A percentile compares a stretch with the other conserved stretches of the same genome.
phyloP scores from a whole-genome alignment of 2,888 invertebrate species.

The Megalurothrips usitatus region DNA sequence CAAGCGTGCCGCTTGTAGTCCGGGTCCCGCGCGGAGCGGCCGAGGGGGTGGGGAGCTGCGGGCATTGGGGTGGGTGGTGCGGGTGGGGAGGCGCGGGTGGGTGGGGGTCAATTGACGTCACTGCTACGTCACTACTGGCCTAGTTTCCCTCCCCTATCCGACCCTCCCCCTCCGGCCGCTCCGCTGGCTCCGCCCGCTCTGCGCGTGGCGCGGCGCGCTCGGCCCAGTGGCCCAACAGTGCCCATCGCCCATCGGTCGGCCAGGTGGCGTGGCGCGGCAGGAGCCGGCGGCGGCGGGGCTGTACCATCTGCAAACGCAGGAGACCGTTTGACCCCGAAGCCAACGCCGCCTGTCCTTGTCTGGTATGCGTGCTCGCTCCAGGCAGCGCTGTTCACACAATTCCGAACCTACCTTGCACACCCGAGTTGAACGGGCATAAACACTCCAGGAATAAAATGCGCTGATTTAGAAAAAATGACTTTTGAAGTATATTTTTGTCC shows the following conservation, averaged over 20 bases:
- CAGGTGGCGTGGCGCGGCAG: too few relatives aligned
- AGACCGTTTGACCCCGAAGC: too few relatives aligned
- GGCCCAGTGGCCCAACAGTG: neutral
- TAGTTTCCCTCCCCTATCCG: slow-evolving; percentile 4
- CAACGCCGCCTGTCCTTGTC: too few relatives aligned
- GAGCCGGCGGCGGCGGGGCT: too few relatives aligned
- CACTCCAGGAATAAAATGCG: too few relatives aligned
- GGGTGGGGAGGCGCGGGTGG: neutral
- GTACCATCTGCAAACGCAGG: too few relatives aligned
- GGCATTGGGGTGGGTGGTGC: neutral
- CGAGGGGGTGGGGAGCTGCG: neutral
- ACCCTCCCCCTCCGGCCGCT: neutral
- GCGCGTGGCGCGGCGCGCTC: neutral
- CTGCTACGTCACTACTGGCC: slow-evolving; percentile 18
- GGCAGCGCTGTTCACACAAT: too few relatives aligned
- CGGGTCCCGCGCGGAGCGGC: neutral
- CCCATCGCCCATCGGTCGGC: neutral
- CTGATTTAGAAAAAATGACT: too few relatives aligned
- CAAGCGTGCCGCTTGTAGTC: neutral
- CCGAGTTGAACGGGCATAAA: too few relatives aligned
- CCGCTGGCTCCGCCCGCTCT: neutral
- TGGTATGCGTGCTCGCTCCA: too few relatives aligned
- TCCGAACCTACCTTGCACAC: too few relatives aligned
- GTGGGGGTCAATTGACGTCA: slow-evolving; percentile 13
- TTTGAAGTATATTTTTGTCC: too few relatives aligned